Evolutionary conservation across 2,888 invertebrate species (phyloP), one percentile per base, ranked within the genome.

Genomic region (Automeris io): DNA sequence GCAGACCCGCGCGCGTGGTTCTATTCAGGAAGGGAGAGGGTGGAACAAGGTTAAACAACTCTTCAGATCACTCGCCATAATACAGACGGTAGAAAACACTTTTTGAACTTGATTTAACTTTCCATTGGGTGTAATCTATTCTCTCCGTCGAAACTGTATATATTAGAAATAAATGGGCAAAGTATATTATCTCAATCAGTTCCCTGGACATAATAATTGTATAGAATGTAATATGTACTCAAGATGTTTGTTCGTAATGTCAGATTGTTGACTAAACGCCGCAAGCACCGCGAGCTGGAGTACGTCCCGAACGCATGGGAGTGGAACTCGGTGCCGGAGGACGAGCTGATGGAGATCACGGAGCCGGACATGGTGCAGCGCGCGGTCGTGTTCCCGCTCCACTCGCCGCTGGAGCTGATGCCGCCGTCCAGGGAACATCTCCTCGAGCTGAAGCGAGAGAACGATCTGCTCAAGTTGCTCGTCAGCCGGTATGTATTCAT

Each of bases 321-420:
- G 37, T 87, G 86, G 86, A 49, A 57, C 13, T 69, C 71, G 0
- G 69, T 68, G 5, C 64, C 70, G 8, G 74, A 73, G 18, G 57
- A 73, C 8, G 85, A 86, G 33, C 43, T 80, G 33, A 58, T 83
- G 34, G 78, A 80, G 71, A 70, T 80, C 34, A 56, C 57, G 2
- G 61, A 49, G 34, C 67, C 75, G 1, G 76, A 66, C 41, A 71
- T 81, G 75, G 54, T 62, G 57, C 60, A 63, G 45, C 53, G 62
- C 16, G 64, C 75, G 9, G 70, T 70, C 2, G 51, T 83, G 39
- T 87, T 53, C 71, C 73, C 82, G 39, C 67, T 85, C 38, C 86
- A 85, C 61, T 57, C 65, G 48, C 83, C 81, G 37, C 69, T 68
- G 24, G 77, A 75, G 25, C 71, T 87, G 26, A 52, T 46, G 19